phyloP scores from a whole-genome alignment of 1,140 invertebrate species.

The Drosophila littoralis region DNA sequence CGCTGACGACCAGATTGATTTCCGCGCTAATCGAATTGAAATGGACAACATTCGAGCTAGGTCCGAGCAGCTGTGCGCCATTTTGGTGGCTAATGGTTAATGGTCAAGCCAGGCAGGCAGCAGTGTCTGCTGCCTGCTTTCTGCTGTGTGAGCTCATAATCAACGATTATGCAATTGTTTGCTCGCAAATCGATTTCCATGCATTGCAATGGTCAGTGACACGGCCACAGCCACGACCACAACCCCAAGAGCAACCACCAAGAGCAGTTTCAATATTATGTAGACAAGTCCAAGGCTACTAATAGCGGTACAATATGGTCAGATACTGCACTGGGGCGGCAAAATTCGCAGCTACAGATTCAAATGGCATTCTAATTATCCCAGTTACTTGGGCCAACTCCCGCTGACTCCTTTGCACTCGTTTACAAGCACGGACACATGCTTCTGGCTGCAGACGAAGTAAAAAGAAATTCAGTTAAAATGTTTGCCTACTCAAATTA shows the following conservation, averaged over 20 bases:
- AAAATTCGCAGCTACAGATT: slow-evolving; percentile 53
- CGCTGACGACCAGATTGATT: slow-evolving; percentile 46
- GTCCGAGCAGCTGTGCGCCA: slow-evolving; percentile 32
- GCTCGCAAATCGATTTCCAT: slow-evolving; percentile 69
- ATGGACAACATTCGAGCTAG: slow-evolving; percentile 38
- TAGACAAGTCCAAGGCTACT: slow-evolving; percentile 8
- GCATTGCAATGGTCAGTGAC: slow-evolving; percentile 45
- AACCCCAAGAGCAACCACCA: slow-evolving; percentile 32
- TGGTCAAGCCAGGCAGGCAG: background rate
- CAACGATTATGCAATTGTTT: slow-evolving; percentile 65
- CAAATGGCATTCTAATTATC: slow-evolving; percentile 62
- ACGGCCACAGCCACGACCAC: slow-evolving; percentile 5
- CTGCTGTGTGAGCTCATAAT: slow-evolving; percentile 28
- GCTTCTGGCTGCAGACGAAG: background rate
- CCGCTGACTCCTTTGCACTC: background rate
- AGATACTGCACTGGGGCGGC: slow-evolving; percentile 38
- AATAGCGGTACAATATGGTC: slow-evolving; percentile 20
- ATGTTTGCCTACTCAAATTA: slow-evolving; percentile 82
- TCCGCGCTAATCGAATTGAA: slow-evolving; percentile 49
- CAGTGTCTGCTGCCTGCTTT: background rate
- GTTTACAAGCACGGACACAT: slow-evolving; percentile 7
- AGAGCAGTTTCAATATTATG: slow-evolving; percentile 8
- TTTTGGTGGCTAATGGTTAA: slow-evolving; percentile 23
- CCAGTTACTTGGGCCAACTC: slow-evolving; percentile 2
- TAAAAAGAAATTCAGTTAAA: slow-evolving; percentile 60